Evolutionary conservation across 2,797 vertebrate species (phyloP).

Genomic region (Cyclopterus lumpus): DNA sequence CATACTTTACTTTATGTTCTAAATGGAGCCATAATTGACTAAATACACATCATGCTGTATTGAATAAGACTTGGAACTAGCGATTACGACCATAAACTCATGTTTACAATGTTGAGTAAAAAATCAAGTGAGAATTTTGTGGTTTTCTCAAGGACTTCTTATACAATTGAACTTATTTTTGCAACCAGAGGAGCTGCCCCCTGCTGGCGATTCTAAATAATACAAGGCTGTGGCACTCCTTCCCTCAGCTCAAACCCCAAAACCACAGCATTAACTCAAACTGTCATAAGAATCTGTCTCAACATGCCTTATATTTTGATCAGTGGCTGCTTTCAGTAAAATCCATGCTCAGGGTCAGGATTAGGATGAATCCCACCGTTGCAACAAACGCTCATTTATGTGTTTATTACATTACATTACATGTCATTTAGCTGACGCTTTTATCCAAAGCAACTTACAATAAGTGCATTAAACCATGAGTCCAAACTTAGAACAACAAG

Average conservation of each 20-base stretch:
- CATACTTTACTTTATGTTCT: not conserved
- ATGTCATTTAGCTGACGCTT: no score
- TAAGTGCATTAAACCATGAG: no score
- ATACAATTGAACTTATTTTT: not conserved
- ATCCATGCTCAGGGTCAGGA: conserved; percentile 39
- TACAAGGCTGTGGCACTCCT: not conserved
- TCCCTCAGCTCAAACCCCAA: conserved; percentile 7
- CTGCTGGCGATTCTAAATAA: not conserved
- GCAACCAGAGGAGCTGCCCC: not conserved
- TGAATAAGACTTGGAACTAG: not conserved
- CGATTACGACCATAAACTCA: not conserved
- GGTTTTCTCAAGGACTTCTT: not conserved
- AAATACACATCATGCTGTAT: not conserved
- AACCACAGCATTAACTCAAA: conserved; percentile 13
- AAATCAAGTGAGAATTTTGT: not conserved
- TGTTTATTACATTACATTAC: no score
- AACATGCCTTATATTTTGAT: conserved; percentile 51
- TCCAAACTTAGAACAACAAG: no score
- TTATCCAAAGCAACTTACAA: no score
- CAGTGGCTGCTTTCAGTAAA: conserved; percentile 35
- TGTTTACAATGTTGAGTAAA: not conserved
- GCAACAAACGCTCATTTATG: conserved; percentile 10
- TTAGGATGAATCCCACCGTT: conserved; percentile 37
- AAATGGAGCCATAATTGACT: not conserved
- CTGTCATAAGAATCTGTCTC: conserved; percentile 27